Base-by-base conservation (phyloP, 1,140 invertebrate genomes). In the Archegozetes longisetosus region DNA sequence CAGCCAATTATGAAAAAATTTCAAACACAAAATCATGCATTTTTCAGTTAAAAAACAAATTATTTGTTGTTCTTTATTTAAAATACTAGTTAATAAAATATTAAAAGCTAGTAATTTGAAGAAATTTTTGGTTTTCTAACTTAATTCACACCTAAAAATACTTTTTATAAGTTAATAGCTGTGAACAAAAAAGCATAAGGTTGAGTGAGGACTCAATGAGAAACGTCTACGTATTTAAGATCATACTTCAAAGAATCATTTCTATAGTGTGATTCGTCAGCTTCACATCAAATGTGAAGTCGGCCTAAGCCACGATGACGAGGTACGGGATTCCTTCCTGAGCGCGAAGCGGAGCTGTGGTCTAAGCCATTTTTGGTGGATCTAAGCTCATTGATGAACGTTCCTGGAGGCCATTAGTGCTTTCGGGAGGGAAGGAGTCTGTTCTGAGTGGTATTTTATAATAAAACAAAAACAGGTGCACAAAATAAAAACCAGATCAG, bases 231-330 rank as follows among this genome's bases (percentile, higher is more conserved):
- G 32, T 17, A 40, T 40, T 59, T 62, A 62, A 62, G 61, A 62
- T 62, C 61, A 62, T 62, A 62, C 61, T 62, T 62, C 61, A 62
- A 62, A 50, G 61, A 55, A 62, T 62, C 61, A 58, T 58, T 62
- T 61, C 55, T 62, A 55, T 25, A 62, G 61, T 62, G 40, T 47
- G 61, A 50, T 58, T 62, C 56, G 40, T 49, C 29, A 49, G 55
- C 46, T 62, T 62, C 61, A 51, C 57, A 46, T 23, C 29, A 49
- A 58, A 26, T 46, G 57, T 51, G 61, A 53, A 58, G 61, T 58
- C 50, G 20, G 17, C 40, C 26, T 20, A 20, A 55, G 25, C 56
- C 61, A 62, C 61, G 61, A 62, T 62, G 61, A 62, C 20, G 61
- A 62, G 26, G 14, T 40, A 53, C 20, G 23, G 56, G 55, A 47